These are phyloP conservation scores for Athetis lepigone DNA, from an alignment of 2,888 invertebrate species.

Conservation along the genomic window DNA sequence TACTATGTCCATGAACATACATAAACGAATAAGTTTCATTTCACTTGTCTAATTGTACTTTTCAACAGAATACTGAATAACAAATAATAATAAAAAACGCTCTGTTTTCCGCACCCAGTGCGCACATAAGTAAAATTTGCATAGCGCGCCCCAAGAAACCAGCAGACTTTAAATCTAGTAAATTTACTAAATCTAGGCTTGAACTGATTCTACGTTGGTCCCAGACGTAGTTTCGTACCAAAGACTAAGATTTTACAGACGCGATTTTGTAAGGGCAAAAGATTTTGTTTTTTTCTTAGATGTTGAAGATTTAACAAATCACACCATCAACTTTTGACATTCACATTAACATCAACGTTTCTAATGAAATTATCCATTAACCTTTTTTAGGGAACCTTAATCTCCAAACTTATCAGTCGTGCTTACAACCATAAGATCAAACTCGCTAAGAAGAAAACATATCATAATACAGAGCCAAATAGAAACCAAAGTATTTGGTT, in stretches of 20 bases:
- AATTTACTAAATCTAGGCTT: conserved; percentile 88
- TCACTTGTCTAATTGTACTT: not conserved
- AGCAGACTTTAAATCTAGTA: conserved; percentile 87
- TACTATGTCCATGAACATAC: no score
- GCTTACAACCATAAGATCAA: no score
- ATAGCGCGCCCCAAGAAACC: conserved; percentile 84
- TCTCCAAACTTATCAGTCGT: no score
- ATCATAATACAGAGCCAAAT: no score
- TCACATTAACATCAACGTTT: no score
- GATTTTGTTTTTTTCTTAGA: not conserved
- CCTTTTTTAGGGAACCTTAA: no score
- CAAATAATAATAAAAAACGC: conserved; percentile 35
- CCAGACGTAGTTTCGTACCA: conserved; percentile 76
- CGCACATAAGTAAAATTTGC: conserved; percentile 79
- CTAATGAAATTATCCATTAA: no score
- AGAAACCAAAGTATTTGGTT: no score
- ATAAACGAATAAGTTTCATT: no score
- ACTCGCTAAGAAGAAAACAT: no score
- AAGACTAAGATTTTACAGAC: conserved; percentile 69
- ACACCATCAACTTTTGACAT: no score
- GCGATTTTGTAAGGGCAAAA: conserved; percentile 13
- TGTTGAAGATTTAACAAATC: not conserved
- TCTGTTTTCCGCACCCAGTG: conserved; percentile 66
- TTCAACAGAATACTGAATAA: not conserved
- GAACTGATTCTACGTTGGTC: conserved; percentile 82